Evolutionary conservation across 2,113 vertebrate species (phyloP), one percentile per base, ranked within the genome.

Genomic region (Platysternon megacephalum): DNA sequence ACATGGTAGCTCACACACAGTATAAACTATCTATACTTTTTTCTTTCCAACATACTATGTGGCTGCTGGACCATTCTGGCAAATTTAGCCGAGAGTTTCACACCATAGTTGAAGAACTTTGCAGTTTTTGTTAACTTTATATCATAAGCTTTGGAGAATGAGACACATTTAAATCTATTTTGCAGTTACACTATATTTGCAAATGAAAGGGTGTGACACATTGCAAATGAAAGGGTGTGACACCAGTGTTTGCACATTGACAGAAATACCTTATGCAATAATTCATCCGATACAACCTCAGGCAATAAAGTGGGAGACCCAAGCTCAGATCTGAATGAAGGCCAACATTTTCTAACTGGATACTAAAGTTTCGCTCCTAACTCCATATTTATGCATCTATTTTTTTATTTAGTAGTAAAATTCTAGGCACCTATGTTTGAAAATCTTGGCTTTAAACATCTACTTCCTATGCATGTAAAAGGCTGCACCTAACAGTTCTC

Each of bases 301-400:
- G 82, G 53, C 42, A 68, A 5, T 35, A 28, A 81, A 86, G 84
- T 12, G 78, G 89, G 81, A 95, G 82, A 86, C 42, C 0, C 0
- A 55, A 86, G 52, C 58, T 4, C 85, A 61, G 46, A 91, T 19
- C 74, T 89, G 84, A 91, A 89, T 0, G 0, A 6, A 74, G 13
- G 42, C 56, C 14, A 13, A 44, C 14, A 76, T 93, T 86, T 94
- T 79, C 74, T 89, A 46, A 48, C 8, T 35, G 26, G 32, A 39
- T 92, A 44, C 79, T 91, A 21, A 88, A 89, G 42, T 82, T 85
- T 42, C 3, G 0, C 53, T 80, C 93, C 61, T 48, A 79, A 84
- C 32, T 1, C 1, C 0, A 1, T n/a, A 21, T 85, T 87, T 80
- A 78, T 44, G 5, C 13, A 44, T 53, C 11, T 72, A 44, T 0